Conservation (phyloP, 1,140 invertebrate species). For the Atta colombica region DNA sequence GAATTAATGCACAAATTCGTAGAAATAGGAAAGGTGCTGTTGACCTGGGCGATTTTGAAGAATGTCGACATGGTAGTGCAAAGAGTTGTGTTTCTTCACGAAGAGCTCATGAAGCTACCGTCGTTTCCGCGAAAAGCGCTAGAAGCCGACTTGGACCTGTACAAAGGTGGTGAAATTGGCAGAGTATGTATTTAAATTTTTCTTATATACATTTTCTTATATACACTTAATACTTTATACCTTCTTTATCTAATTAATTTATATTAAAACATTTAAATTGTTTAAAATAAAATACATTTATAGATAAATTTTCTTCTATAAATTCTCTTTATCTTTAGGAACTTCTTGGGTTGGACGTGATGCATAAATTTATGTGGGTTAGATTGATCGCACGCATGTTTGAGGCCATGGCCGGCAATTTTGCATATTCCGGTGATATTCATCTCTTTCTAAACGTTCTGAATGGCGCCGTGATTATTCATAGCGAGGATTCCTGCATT, state of each 20-base stretch:
- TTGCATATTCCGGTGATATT: slow-evolving; percentile 98
- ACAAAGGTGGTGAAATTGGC: slow-evolving; percentile 96
- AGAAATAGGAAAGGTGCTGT: slow-evolving; percentile 97
- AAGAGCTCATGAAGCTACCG: slow-evolving; percentile 99
- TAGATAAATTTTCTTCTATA: neutral
- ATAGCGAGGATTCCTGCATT: slow-evolving; percentile 98
- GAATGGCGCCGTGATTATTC: slow-evolving; percentile 98
- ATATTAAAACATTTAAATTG: neutral
- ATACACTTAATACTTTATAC: neutral
- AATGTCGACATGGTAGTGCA: slow-evolving; percentile 98
- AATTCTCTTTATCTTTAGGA: slow-evolving; percentile 87
- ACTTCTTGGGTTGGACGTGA: slow-evolving; percentile 96
- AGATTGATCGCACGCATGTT: slow-evolving; percentile 98
- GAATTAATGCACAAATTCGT: slow-evolving; percentile 98
- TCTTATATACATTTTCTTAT: neutral
- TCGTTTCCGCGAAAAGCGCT: slow-evolving; percentile 99
- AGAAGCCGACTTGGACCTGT: slow-evolving; percentile 98
- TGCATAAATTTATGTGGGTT: slow-evolving; percentile 99
- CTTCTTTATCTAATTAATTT: neutral
- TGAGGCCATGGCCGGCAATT: slow-evolving; percentile 99
- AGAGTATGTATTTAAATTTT: slow-evolving; percentile 87
- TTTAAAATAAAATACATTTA: neutral
- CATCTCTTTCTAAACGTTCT: slow-evolving; percentile 99
- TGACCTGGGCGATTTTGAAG: slow-evolving; percentile 96
- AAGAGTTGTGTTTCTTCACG: slow-evolving; percentile 98